Conservation (phyloP, 2,888 invertebrate genomes). For the Epistrophe eligans region DNA sequence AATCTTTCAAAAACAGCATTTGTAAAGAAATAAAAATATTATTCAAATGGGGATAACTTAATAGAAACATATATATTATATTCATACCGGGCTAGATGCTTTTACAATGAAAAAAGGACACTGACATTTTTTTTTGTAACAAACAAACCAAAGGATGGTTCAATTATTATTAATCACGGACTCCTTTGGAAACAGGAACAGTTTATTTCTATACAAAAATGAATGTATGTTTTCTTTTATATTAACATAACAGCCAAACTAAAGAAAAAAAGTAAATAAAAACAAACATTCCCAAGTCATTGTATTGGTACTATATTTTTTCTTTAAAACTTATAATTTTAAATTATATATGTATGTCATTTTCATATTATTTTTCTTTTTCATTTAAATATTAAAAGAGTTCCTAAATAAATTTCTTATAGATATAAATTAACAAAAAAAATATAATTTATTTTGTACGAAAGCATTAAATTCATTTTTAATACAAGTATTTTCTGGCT, state of each 20-base stretch:
- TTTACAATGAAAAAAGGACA: constrained; percentile 65
- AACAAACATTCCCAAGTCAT: constrained; percentile 73
- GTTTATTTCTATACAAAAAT: constrained; percentile 54
- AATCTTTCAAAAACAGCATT: constrained; percentile 42
- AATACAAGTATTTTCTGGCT: constrained; percentile 57
- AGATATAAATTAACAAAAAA: constrained; percentile 32
- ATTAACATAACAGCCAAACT: constrained; percentile 64
- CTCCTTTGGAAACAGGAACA: constrained; percentile 63
- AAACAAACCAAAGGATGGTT: constrained; percentile 64
- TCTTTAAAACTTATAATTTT: constrained; percentile 56
- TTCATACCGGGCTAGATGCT: constrained; percentile 73
- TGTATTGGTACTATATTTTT: constrained; percentile 43
- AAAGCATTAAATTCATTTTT: constrained; percentile 46
- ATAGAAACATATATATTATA: constrained; percentile 56
- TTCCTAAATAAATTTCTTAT: constrained; percentile 63
- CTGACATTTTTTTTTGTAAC: constrained; percentile 42
- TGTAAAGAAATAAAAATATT: neutral
- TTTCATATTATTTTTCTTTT: constrained; percentile 38
- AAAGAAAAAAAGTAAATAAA: constrained; percentile 66
- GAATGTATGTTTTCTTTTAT: constrained; percentile 27
- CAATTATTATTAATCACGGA: constrained; percentile 27
- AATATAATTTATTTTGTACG: constrained; percentile 39
- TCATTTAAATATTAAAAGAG: constrained; percentile 58
- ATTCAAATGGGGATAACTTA: constrained; percentile 27
- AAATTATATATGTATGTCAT: constrained; percentile 34